phyloP scores from a whole-genome alignment of 1,140 invertebrate species.

The Sarcophaga peregrina region DNA sequence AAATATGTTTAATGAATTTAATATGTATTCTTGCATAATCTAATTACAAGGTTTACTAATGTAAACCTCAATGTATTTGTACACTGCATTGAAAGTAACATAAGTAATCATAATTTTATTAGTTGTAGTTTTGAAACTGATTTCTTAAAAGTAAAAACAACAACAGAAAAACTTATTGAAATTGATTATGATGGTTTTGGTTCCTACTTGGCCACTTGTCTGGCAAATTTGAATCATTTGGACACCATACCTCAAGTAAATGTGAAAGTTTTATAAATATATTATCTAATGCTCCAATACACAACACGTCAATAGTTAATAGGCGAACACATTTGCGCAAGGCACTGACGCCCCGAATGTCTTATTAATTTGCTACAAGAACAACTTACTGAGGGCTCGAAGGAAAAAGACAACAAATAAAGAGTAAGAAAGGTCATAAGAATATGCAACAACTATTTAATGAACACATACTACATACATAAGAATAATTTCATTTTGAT shows the following conservation, averaged over 20 bases:
- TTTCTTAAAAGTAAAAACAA: background rate
- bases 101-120: background rate
- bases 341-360: background rate
- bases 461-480: background rate
- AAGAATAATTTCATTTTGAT: background rate
- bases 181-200: background rate
- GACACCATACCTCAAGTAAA: background rate
- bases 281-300: background rate
- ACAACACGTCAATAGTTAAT: background rate
- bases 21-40: background rate
- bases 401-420: background rate
- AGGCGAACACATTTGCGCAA: background rate
- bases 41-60: background rate
- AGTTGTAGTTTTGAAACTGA: background rate
- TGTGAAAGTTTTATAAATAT: background rate
- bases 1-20: background rate
- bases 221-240: background rate
- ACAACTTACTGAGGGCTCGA: too few species aligned
- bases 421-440: background rate
- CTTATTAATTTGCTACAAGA: too few species aligned
- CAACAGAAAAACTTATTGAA: background rate
- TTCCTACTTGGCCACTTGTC: background rate
- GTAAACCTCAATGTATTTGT: background rate
- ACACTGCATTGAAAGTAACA: background rate
- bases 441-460: background rate